Conservation (phyloP, 2,888 invertebrate genomes). For the Rhagophthalmus giganteus region DNA sequence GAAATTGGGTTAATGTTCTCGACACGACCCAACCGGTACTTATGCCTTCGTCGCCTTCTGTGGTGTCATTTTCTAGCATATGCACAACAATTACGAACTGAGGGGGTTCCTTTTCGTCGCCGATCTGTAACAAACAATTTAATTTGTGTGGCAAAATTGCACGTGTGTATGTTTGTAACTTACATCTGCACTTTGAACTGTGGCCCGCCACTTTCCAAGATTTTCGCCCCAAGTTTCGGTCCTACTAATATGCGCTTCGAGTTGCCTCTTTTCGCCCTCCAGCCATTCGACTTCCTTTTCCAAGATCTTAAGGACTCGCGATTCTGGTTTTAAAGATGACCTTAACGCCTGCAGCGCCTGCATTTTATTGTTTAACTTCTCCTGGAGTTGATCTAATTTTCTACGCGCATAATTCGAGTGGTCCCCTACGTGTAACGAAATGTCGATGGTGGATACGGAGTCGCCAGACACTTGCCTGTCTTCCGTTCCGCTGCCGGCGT, state of each 20-base stretch:
- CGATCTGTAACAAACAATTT: conserved; percentile 38
- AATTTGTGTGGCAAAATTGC: too few species aligned
- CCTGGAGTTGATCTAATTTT: conserved; percentile 81
- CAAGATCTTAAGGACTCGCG: conserved; percentile 75
- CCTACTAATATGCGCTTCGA: conserved; percentile 82
- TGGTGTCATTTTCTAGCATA: conserved; percentile 67
- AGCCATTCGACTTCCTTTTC: conserved; percentile 84
- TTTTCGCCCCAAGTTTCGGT: conserved; percentile 92
- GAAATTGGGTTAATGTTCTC: conserved; percentile 64
- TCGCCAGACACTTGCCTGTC: conserved; percentile 63
- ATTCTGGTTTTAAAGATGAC: conserved; percentile 81
- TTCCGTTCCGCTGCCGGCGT: conserved; percentile 57
- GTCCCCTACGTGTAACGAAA: conserved; percentile 70
- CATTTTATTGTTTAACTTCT: conserved; percentile 81
- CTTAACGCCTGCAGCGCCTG: conserved; percentile 82
- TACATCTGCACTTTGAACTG: conserved; percentile 82
- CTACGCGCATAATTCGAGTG: conserved; percentile 81
- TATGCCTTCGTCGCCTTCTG: conserved; percentile 58
- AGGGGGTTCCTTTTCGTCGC: conserved; percentile 60
- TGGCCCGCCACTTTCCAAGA: conserved; percentile 84
- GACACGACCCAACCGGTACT: conserved; percentile 71
- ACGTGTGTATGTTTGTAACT: too few species aligned
- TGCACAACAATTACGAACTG: conserved; percentile 82
- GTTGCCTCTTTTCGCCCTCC: conserved; percentile 75
- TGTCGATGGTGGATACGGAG: conserved; percentile 58